These are phyloP conservation scores for Metaphire vulgaris DNA, from an alignment of 1,140 invertebrate species.

Conservation along the genomic window DNA sequence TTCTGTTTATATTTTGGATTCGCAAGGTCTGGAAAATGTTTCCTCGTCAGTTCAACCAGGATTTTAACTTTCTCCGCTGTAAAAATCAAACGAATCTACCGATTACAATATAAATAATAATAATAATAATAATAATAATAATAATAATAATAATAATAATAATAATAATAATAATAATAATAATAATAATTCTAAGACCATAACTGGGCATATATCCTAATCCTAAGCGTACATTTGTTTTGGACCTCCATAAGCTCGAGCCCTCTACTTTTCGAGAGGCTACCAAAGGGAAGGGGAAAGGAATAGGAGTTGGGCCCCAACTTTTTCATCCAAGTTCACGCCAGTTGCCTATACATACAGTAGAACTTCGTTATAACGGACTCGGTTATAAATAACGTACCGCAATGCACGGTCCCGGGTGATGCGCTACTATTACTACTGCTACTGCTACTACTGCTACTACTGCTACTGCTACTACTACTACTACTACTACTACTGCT, in stretches of 20 bases:
- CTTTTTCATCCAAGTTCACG: too few species aligned
- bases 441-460: not conserved
- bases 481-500: not conserved
- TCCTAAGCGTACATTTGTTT: not conserved
- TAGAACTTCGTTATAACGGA: too few species aligned
- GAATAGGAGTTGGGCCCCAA: too few species aligned
- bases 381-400: too few species aligned
- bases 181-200: constrained; percentile 1
- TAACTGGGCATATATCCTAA: too few species aligned
- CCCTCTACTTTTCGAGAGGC: too few species aligned
- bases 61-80: constrained; percentile 22
- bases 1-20: constrained; percentile 34
- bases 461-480: not conserved
- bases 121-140: constrained; percentile 6
- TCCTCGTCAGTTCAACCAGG: constrained; percentile 24
- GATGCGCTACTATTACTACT: constrained; percentile 1
- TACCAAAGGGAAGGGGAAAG: too few species aligned
- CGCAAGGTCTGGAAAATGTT: constrained; percentile 35
- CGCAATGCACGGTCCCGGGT: too few species aligned
- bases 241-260: not conserved
- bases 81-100: not conserved
- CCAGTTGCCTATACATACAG: too few species aligned
- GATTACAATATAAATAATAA: not conserved
- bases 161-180: not conserved
- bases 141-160: not conserved